Base-by-base conservation (phyloP, 2,888 invertebrate species). In the Notocelia uddmanniana region DNA sequence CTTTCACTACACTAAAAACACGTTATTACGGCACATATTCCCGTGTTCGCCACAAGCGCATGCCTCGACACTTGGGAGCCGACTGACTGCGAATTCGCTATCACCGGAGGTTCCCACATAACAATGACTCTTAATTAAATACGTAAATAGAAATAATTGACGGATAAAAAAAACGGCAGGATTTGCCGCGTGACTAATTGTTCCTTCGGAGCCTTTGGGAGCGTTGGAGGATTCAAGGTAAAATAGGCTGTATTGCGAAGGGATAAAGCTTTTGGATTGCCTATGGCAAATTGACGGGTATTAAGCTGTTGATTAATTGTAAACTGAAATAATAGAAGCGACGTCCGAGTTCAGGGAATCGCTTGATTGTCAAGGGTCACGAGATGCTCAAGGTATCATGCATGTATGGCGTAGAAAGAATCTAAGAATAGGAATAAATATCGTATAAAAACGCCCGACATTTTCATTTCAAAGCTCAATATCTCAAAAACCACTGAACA, bases 131-230 rank as follows among this genome's bases (percentile, higher is more conserved):
- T 34, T 55, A 72, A 72, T 72, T 62, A 68, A 72, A 72, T 59
- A 72, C 60, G 48, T 18, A 62, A 72, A 72, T 72, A 72, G 72
- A 72, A 62, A 62, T 72, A 72, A 72, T 68, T 67, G 71, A 6
- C 9, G 52, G 31, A 50, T 23, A 72, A 72, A 72, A n/a, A 69
- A 71, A 72, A 67, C 48, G 54, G 48, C 67, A 72, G 72, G 68
- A 72, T 72, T 68, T 37, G 70, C 34, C 34, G 68, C 72, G 68
- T 72, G 72, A 68, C 19, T 62, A 72, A 72, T 67, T 54, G 64
- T 70, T 41, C 19, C 19, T 55, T 63, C 31, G 10, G 13, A 41
- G 59, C 59, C 50, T 69, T 60, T 45, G 54, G 54, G 66, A 23
- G 31, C 45, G 45, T 64, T 37, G 21, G 31, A 5, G n/a, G 34